Evolutionary conservation across 2,888 invertebrate genomes (phyloP).

Genomic region (Zygothrica quintamaculata): DNA sequence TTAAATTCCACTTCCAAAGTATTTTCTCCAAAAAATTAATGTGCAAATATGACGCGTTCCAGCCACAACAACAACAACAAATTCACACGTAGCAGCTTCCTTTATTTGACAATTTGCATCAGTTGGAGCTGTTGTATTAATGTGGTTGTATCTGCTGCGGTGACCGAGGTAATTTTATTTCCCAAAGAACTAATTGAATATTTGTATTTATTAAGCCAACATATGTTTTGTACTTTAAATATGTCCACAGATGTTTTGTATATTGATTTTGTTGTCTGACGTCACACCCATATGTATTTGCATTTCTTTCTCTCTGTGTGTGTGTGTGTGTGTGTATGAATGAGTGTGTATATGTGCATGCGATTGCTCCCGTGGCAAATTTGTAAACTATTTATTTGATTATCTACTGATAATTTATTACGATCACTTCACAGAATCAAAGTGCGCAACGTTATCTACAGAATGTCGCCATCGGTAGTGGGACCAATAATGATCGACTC

Average conservation of each 20-base stretch:
- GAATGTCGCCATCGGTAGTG: constrained; percentile 49
- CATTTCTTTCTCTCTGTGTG: background rate
- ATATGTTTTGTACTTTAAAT: constrained; percentile 41
- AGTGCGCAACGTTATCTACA: constrained; percentile 76
- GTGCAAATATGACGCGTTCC: constrained; percentile 31
- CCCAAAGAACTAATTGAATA: background rate
- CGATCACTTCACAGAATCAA: constrained; percentile 64
- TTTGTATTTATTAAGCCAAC: constrained; percentile 5
- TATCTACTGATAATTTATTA: constrained; percentile 8
- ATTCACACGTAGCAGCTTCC: constrained; percentile 13
- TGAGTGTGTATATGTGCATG: constrained; percentile 1
- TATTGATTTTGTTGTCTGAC: constrained; percentile 59
- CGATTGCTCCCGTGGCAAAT: constrained; percentile 46
- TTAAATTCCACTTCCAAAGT: constrained; percentile 16
- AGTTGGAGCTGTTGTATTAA: constrained; percentile 14
- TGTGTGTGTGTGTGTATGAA: background rate
- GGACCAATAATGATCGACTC: constrained; percentile 72
- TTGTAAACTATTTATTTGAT: constrained; percentile 15
- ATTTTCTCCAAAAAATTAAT: constrained; percentile 7
- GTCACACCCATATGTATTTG: constrained; percentile 28
- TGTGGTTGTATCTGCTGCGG: constrained; percentile 12
- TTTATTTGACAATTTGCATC: constrained; percentile 34
- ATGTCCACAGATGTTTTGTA: constrained; percentile 46
- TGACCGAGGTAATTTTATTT: constrained; percentile 40
- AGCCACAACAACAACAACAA: constrained; percentile 8